A percentile compares a stretch with the other conserved stretches of the same genome.
Conservation (phyloP, 2,113 vertebrate species). For the Vidua macroura region DNA sequence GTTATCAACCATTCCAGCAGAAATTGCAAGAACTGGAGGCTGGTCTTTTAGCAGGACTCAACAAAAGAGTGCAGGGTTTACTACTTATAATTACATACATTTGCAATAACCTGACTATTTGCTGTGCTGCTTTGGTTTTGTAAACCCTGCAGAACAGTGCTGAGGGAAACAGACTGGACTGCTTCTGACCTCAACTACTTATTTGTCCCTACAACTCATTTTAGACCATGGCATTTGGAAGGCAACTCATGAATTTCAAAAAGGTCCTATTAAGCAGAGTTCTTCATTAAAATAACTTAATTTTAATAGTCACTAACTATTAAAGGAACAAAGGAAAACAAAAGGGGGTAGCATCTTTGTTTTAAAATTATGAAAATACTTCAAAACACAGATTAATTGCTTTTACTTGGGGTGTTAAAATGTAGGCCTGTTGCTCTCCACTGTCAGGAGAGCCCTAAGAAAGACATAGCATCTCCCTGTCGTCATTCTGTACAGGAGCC, state of each 20-base stretch:
- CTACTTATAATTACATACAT: background rate
- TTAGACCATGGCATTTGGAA: background rate
- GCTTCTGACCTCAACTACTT: background rate
- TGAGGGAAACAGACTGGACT: background rate
- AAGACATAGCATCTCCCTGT: background rate
- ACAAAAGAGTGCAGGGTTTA: background rate
- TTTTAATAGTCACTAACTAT: background rate
- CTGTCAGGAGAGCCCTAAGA: background rate
- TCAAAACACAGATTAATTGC: background rate
- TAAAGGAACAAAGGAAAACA: slow-evolving; percentile 1
- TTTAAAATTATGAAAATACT: background rate
- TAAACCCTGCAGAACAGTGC: background rate
- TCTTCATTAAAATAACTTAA: background rate
- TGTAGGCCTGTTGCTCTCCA: background rate
- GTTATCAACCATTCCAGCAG: background rate
- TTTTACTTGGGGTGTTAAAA: background rate
- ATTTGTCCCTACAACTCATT: background rate
- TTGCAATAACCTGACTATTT: background rate
- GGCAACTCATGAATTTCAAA: slow-evolving; percentile 10
- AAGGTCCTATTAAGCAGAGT: background rate
- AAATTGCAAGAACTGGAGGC: background rate
- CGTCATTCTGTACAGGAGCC: background rate
- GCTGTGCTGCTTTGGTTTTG: background rate
- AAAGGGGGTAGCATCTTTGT: background rate
- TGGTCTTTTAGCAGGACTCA: background rate